Percentiles rank a stretch among this genome's conserved stretches.
These are phyloP conservation scores for Mylabris phalerata DNA, from an alignment of 1,140 invertebrate species.

Conservation along the genomic window DNA sequence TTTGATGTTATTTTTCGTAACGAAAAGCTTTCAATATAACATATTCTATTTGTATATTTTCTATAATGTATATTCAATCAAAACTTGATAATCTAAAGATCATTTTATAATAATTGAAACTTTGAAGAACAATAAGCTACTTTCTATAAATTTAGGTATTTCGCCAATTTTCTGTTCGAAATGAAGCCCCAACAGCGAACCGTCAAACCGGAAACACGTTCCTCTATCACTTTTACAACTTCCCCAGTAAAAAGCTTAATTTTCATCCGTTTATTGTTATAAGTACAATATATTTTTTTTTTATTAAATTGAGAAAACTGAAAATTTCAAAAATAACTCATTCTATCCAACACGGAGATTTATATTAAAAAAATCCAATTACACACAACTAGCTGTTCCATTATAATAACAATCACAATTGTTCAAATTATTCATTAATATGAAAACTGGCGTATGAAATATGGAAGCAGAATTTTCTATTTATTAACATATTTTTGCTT, in stretches of 20 bases:
- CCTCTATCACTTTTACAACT: too few species aligned
- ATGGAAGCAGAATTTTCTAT: too few species aligned
- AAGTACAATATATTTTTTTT: neutral
- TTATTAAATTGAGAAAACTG: neutral
- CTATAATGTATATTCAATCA: neutral
- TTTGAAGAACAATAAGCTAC: too few species aligned
- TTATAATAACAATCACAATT: constrained; percentile 16
- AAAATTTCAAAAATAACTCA: neutral
- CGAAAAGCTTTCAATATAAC: constrained; percentile 2
- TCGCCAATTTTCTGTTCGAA: too few species aligned
- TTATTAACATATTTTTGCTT: too few species aligned
- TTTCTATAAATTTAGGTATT: too few species aligned
- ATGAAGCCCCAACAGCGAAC: too few species aligned
- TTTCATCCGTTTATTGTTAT: neutral
- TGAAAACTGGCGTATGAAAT: too few species aligned
- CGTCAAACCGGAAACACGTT: too few species aligned
- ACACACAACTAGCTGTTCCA: constrained; percentile 8
- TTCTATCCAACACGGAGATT: neutral
- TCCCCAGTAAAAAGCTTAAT: too few species aligned
- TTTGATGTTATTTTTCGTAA: constrained; percentile 10
- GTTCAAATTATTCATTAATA: constrained; percentile 18
- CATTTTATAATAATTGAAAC: too few species aligned
- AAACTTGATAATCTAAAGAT: too few species aligned
- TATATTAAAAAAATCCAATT: constrained; percentile 1
- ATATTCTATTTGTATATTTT: constrained; percentile 7